These are phyloP conservation scores for Picathartes gymnocephalus DNA, from an alignment of 2,113 vertebrate species.

Conservation along the genomic window DNA sequence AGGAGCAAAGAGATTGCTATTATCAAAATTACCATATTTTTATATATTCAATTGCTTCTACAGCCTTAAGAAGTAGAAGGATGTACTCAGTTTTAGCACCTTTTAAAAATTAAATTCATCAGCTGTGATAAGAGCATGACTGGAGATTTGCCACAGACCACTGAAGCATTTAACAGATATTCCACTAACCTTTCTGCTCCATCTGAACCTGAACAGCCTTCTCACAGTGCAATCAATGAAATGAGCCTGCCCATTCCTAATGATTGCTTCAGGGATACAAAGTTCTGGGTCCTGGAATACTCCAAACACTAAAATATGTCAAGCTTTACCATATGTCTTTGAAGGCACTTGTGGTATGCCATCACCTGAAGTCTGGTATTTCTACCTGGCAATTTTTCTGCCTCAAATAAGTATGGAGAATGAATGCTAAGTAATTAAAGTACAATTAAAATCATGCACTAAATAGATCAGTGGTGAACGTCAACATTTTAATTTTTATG, in stretches of 20 bases:
- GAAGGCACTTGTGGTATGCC: background rate
- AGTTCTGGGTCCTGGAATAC: background rate
- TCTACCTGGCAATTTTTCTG: background rate
- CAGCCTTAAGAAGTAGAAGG: background rate
- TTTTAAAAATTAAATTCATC: constrained; percentile 24
- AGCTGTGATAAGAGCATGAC: background rate
- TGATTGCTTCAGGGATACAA: background rate
- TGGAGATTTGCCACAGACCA: constrained; percentile 27
- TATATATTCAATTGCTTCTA: background rate
- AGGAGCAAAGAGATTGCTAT: background rate
- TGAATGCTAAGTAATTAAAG: background rate
- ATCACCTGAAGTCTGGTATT: background rate
- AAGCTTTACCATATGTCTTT: background rate
- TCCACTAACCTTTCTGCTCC: constrained; percentile 47
- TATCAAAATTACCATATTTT: background rate
- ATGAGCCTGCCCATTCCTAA: background rate
- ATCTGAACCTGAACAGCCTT: constrained; percentile 10
- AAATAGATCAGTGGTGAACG: background rate
- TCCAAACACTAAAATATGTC: background rate
- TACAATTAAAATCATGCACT: background rate
- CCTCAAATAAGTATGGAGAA: background rate
- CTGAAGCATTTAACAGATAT: constrained; percentile 34
- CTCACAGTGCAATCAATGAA: background rate
- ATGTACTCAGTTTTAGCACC: background rate
- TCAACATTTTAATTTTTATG: background rate